These are phyloP conservation scores for Macquaria ambigua DNA, from an alignment of 2,113 vertebrate species.

Conservation along the genomic window DNA sequence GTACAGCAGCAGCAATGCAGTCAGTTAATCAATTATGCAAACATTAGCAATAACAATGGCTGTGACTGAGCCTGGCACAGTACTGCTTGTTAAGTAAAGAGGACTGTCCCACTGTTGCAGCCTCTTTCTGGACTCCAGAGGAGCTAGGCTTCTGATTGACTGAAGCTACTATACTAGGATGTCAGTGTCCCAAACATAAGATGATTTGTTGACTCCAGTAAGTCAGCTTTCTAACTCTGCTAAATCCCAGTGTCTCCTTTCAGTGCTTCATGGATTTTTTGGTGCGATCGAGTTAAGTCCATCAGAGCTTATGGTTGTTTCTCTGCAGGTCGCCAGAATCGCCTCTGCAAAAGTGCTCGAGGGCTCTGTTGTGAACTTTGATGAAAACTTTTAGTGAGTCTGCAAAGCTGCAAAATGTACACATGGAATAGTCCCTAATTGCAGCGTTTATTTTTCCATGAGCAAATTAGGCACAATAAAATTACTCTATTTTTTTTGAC, in stretches of 20 bases:
- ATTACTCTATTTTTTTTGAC: accelerated
- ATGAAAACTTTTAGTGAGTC: not conserved
- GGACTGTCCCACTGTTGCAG: not conserved
- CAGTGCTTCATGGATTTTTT: not conserved
- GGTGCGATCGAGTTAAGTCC: not conserved
- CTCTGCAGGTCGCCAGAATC: not conserved
- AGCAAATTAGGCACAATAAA: not conserved
- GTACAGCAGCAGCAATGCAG: not conserved
- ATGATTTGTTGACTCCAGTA: conserved; percentile 3
- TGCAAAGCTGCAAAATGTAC: not conserved
- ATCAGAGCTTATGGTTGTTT: not conserved
- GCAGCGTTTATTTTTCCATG: not conserved
- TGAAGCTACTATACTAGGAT: not conserved
- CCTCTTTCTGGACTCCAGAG: not conserved
- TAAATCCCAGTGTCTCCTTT: conserved; percentile 18
- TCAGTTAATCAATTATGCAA: not conserved
- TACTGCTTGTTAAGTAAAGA: not conserved
- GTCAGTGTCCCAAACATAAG: not conserved
- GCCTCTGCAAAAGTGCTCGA: not conserved
- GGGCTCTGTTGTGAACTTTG: not conserved
- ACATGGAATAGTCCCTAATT: not conserved
- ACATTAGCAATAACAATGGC: not conserved
- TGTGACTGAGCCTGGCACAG: not conserved
- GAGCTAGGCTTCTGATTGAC: not conserved
- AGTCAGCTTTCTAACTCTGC: not conserved